Evolutionary conservation across 2,113 vertebrate genomes (phyloP).

Genomic region (Tragelaphus imberbis): DNA sequence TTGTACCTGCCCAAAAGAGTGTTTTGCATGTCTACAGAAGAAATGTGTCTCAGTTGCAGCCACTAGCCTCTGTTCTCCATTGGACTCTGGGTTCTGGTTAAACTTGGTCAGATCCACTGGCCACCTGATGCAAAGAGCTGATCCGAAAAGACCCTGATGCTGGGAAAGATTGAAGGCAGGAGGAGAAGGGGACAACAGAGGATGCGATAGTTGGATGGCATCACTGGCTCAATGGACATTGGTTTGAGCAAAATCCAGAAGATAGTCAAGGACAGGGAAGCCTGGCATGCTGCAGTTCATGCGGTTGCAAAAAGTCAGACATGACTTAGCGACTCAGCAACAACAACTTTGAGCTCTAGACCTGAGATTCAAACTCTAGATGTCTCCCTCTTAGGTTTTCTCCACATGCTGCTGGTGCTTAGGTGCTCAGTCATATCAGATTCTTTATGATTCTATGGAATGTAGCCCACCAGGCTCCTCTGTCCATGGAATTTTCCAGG

Average conservation of each 20-base stretch:
- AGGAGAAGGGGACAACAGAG: background rate
- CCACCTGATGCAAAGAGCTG: background rate
- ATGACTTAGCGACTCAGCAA: background rate
- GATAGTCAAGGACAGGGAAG: background rate
- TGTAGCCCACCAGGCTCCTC: background rate
- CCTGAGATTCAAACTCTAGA: background rate
- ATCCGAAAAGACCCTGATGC: background rate
- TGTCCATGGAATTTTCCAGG: background rate
- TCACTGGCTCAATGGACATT: background rate
- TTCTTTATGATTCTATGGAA: background rate
- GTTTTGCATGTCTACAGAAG: background rate
- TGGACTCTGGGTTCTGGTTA: background rate
- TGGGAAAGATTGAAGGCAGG: background rate
- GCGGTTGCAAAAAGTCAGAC: background rate
- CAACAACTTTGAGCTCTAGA: background rate
- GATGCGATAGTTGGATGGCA: background rate
- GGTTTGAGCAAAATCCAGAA: background rate
- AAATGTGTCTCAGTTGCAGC: background rate
- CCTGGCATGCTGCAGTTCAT: background rate
- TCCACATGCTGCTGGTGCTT: background rate
- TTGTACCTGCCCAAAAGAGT: background rate
- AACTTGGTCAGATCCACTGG: background rate
- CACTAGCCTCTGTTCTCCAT: background rate
- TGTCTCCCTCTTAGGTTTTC: background rate
- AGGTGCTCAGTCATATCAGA: background rate